Evolutionary conservation across 2,113 vertebrate genomes (phyloP), one percentile per base, ranked within the genome.

Genomic region (Neoarius graeffei): DNA sequence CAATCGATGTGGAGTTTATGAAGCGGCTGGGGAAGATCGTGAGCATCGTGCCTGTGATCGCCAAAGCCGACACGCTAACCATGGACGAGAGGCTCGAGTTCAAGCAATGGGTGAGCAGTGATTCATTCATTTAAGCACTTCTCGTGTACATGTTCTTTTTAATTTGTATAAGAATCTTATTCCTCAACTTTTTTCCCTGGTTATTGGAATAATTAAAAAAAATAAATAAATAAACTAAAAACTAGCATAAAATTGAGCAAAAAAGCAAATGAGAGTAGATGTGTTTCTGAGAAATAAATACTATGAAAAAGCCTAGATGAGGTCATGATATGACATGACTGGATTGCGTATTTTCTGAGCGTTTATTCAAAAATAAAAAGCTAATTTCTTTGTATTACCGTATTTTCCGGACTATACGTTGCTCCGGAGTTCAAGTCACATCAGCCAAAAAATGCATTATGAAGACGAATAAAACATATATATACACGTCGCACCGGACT

Each of bases 1-100:
- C 96, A 0, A 95, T 98, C 67, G 97, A 98, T 74, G 90, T 97
- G 73, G 97, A 97, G 92, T 97, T 97, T 92, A 96, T 98, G 97
- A 95, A 94, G 90, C 92, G 96, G 66, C 92, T 98, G 89, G 96
- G 96, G 69, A 96, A 95, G 90, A 97, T 97, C 0, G 96, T 98
- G 85, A 98, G 96, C 52, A 96, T 98, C 57, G 96, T 98, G 17
- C 97, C 97, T 0, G 96, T 98, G 89, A 98, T 98, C 0, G 97
- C 97, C 89, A 98, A 97, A 91, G 96, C 97, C 0, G 97, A 98
- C 93, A 97, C 97, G 0, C 95, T 98, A 23, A 98, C 97, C 80
- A 93, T 98, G 52, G 97, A 97, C 76, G 97, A 98, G 82, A 94
- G 97, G 60, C 94, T 94, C 81, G 96, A 97, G 87, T 98, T 98